Evolutionary conservation across 92 coral and sea anemone genomes (phyloP), one percentile per base, ranked within the genome.

Genomic region (Zoanthus solanderi): DNA sequence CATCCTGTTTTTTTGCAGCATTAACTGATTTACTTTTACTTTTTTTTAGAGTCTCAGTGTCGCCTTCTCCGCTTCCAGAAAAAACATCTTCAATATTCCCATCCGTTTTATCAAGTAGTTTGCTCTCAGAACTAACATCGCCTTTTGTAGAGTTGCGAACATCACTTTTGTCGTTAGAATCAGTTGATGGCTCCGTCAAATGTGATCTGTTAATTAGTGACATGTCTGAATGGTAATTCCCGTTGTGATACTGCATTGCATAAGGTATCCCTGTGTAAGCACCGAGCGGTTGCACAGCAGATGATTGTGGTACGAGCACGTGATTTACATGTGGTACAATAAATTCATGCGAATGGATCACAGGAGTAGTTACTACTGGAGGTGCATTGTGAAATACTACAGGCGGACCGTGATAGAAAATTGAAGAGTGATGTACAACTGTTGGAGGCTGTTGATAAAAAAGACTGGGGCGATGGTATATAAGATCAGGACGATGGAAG

Each of bases 371-470:
- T 16, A 90, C 79, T 23, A 92, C 69, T 75, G 95, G 89, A 4
- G 93, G 92, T 31, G 95, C 81, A 53, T 92, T 84, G 85, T 92
- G 95, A 46, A 92, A 92, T 54, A 92, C 94, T 14, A 92, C 92
- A 15, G 94, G 91, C 29, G 88, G 91, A 56, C 92, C 90, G 66
- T 92, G 93, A 63, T 88, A 92, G 81, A 87, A 83, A 48, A 90
- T 92, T 6, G 93, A 42, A 28, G 95, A 89, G 58, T 92, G 95
- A 23, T 92, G 95, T 5, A 92, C 95, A 31, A 92, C 61, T 31
- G 95, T 92, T 13, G 95, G 90, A n/a, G 95, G 93, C 76, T 92
- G 95, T 32, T 92, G 94, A 54, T 71, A 90, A 84, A 91, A 71
- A 23, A 92, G 73, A 8, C 90, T 50, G 12, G 95, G 95, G 65